These are phyloP conservation scores for Pseudochirops cupreus DNA, from an alignment of 2,797 vertebrate species.

Conservation along the genomic window DNA sequence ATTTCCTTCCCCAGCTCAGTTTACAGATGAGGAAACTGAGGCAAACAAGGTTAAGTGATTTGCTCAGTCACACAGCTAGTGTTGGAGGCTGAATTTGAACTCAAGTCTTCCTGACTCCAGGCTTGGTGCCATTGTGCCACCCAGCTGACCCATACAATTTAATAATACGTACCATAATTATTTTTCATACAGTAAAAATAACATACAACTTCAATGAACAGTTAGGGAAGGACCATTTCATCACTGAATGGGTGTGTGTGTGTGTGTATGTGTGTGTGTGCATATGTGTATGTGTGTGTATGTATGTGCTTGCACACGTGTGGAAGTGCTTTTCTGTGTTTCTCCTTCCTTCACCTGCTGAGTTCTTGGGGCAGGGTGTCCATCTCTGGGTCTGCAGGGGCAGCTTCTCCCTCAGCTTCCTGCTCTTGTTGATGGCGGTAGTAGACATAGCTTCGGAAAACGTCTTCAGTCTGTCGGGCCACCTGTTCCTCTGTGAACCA, in stretches of 20 bases:
- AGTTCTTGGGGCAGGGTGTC: slow-evolving; percentile 75
- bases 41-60: background rate
- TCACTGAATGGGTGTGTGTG: background rate
- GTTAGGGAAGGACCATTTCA: background rate
- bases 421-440: slow-evolving; percentile 85
- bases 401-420: slow-evolving; percentile 76
- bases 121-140: background rate
- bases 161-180: background rate
- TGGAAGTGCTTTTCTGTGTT: background rate
- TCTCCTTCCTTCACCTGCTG: slow-evolving; percentile 79
- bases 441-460: slow-evolving; percentile 87
- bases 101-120: background rate
- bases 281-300: background rate
- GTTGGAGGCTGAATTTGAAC: background rate
- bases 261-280: no score
- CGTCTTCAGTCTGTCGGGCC: slow-evolving; percentile 82
- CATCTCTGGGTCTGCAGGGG: slow-evolving; percentile 84
- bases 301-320: background rate
- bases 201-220: background rate
- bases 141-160: background rate
- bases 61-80: background rate
- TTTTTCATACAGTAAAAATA: background rate
- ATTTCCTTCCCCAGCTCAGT: background rate
- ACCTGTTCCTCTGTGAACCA: slow-evolving; percentile 84
- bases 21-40: background rate